Conservation (phyloP, 2,888 invertebrate species). For the Teleiodes luculella region DNA sequence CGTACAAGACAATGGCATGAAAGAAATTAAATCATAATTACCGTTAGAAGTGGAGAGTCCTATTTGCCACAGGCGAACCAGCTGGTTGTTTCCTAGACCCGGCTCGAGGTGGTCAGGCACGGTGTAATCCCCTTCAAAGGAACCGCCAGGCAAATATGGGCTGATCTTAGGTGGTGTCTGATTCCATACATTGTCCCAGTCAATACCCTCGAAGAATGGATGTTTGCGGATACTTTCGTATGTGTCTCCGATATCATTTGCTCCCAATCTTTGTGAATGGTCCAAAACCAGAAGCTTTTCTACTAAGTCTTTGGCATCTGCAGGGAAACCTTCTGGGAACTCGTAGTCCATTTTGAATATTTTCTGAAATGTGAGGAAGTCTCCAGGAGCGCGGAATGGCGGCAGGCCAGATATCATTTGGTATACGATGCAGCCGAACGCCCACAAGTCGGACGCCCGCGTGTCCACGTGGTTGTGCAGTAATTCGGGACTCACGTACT, state of each 20-base stretch:
- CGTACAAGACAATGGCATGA: neutral
- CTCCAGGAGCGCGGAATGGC: constrained; percentile 94
- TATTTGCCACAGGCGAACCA: constrained; percentile 86
- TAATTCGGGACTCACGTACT: constrained; percentile 98
- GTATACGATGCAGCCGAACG: constrained; percentile 96
- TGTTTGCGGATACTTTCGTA: constrained; percentile 92
- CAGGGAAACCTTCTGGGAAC: constrained; percentile 94
- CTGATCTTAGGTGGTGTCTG: constrained; percentile 90
- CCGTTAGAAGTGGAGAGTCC: constrained; percentile 79
- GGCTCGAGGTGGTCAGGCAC: constrained; percentile 90
- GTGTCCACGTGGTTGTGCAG: constrained; percentile 88
- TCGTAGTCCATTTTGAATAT: constrained; percentile 93
- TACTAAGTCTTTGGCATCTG: constrained; percentile 92
- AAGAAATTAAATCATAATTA: constrained; percentile 28
- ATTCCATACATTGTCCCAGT: constrained; percentile 88
- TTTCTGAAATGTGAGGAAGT: constrained; percentile 97
- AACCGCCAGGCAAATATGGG: constrained; percentile 87
- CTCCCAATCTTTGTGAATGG: constrained; percentile 89
- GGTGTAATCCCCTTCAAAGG: constrained; percentile 83
- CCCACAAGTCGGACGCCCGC: constrained; percentile 96
- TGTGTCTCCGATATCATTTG: constrained; percentile 82
- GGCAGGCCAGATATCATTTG: constrained; percentile 97
- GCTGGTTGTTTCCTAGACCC: constrained; percentile 90
- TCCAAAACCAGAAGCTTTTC: constrained; percentile 90
- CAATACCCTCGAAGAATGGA: constrained; percentile 89